phyloP scores from a whole-genome alignment of 1,140 invertebrate genomes.

The Argopecten irradians region DNA sequence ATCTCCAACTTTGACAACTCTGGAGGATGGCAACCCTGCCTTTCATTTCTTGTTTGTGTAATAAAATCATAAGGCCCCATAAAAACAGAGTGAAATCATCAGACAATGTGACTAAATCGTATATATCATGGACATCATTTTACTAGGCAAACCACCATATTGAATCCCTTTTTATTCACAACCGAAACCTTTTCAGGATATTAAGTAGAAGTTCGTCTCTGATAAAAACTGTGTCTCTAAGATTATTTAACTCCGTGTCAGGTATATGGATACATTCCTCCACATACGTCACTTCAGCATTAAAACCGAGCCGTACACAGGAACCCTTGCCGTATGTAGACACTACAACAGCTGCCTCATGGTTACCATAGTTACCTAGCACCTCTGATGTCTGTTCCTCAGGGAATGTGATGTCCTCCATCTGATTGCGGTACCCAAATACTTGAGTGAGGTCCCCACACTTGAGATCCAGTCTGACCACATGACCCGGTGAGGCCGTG shows the following conservation, averaged over 20 bases:
- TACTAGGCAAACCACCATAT: no score
- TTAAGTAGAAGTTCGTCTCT: background rate
- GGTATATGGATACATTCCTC: background rate
- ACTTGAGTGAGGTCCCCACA: background rate
- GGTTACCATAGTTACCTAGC: background rate
- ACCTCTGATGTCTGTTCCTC: background rate
- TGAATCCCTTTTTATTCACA: no score
- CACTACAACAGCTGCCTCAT: background rate
- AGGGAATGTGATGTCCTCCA: no score
- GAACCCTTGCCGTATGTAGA: constrained; percentile 24
- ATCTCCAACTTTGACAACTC: no score
- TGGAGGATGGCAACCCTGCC: no score
- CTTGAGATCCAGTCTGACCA: background rate
- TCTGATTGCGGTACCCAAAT: background rate
- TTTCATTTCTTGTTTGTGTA: no score
- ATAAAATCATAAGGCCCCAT: no score
- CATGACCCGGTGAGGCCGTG: background rate
- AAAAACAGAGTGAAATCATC: no score
- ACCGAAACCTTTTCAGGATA: background rate
- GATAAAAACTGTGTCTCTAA: constrained; percentile 15
- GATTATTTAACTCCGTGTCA: background rate
- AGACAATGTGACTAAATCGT: no score
- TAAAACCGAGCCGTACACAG: background rate
- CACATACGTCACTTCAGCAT: background rate
- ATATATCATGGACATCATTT: no score